Base-by-base conservation (phyloP, 1,140 invertebrate species). In the Ostrea edulis region DNA sequence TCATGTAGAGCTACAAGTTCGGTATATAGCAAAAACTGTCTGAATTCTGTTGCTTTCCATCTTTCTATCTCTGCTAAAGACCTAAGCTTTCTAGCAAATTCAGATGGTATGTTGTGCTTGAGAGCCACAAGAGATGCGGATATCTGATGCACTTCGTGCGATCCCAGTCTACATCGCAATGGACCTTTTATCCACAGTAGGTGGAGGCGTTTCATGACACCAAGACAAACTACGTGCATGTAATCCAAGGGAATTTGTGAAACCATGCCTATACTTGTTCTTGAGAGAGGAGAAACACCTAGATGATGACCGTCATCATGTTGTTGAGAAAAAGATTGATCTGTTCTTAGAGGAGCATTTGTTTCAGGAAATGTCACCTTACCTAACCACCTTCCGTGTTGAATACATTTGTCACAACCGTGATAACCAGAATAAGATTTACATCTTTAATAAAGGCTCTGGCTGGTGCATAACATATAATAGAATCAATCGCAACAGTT, bases 41-140 rank as follows among this genome's bases (percentile, higher is more conserved):
- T 90, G 91, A 95, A 95, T 90, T 96, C 95, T 51, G 95, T 96
- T 12, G 95, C 95, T 93, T 96, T 96, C 94, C 94, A 95, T 52
- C 92, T 85, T 5, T 93, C 90, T 52, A 95, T 35, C 62, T 95
- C 94, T 29, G 83, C 44, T 3, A 96, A 87, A 29, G 85, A 54
- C 86, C 95, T 89, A 8, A 95, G 93, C 88, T 95, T 94, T 87
- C 95, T 88, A 81, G 85, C 82, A 94, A 95, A 96, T 88, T 96
- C 94, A 52, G 9, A 22, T 53, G 95, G 93, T 52, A 92, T 88
- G 29, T 81, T 88, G 12, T 29, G 25, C 51, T 77, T 29, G 5
- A 93, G 44, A 14, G 22, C 29, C 20, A 88, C 53, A 3, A 92
- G 81, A 0, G 44, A 4, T 20, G 65, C 52, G 44, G 89, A 92